Evolutionary conservation across 2,797 vertebrate species (phyloP).

Genomic region (Eospalax fontanierii): DNA sequence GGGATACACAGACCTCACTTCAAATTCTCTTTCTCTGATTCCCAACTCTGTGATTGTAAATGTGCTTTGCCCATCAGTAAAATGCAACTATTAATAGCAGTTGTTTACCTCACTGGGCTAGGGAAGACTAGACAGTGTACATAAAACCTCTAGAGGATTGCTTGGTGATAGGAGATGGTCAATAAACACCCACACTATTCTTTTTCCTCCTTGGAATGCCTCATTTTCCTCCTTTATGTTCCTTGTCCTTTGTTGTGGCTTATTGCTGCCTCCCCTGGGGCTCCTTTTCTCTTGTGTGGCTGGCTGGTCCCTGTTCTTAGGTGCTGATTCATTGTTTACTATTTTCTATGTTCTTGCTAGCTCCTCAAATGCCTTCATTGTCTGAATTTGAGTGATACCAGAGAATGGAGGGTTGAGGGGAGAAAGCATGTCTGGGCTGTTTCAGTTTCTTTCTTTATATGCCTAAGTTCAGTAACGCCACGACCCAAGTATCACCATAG

Average conservation of each 20-base stretch:
- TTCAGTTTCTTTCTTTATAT: background rate
- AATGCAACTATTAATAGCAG: background rate
- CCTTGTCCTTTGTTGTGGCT: background rate
- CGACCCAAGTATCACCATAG: background rate
- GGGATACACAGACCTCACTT: background rate
- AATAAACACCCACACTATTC: background rate
- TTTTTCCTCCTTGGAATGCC: background rate
- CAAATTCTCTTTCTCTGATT: background rate
- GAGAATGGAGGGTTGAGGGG: background rate
- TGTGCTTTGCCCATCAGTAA: background rate
- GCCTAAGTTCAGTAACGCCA: background rate
- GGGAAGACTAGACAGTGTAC: background rate
- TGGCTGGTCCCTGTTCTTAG: background rate
- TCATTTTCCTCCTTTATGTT: background rate
- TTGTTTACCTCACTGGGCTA: background rate
- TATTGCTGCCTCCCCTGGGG: background rate
- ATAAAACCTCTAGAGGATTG: background rate
- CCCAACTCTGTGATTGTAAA: background rate
- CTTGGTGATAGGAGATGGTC: background rate
- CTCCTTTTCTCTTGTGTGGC: background rate
- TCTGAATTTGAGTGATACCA: background rate
- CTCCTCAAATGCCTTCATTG: background rate
- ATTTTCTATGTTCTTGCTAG: background rate
- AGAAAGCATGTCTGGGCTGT: background rate
- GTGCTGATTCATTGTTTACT: background rate